Evolutionary conservation across 2,113 vertebrate genomes (phyloP).

Genomic region (Leptobrachium ailaonicum): DNA sequence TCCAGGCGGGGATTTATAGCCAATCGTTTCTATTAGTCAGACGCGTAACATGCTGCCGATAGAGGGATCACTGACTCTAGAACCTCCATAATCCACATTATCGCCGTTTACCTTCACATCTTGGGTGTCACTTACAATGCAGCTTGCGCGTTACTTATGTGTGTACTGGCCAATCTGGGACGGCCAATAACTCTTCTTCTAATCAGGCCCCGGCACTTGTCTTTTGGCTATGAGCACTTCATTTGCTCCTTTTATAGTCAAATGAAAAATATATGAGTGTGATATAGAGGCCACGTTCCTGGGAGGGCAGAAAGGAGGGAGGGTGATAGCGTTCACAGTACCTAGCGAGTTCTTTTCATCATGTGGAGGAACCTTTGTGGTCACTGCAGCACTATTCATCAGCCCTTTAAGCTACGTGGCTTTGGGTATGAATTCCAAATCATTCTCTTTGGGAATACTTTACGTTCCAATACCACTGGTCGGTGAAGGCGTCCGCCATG

Average conservation of each 20-base stretch:
- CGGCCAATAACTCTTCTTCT: slow-evolving; percentile 19
- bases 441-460: too few relatives aligned
- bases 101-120: neutral
- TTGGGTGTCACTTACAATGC: slow-evolving; percentile 2
- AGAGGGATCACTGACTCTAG: neutral
- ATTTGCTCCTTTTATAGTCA: slow-evolving; percentile 36
- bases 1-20: slow-evolving; percentile 26
- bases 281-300: neutral
- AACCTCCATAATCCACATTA: neutral
- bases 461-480: too few relatives aligned
- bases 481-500: too few relatives aligned
- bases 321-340: too few relatives aligned
- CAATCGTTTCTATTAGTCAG: slow-evolving; percentile 10
- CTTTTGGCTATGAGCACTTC: slow-evolving; percentile 25
- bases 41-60: slow-evolving; percentile 16
- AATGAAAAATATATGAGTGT: slow-evolving; percentile 36
- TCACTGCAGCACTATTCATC: too few relatives aligned
- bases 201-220: slow-evolving; percentile 14
- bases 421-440: too few relatives aligned
- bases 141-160: neutral
- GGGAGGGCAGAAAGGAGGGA: too few relatives aligned
- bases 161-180: neutral
- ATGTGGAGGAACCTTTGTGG: too few relatives aligned
- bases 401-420: too few relatives aligned
- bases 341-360: too few relatives aligned